Percentiles rank a stretch among this genome's conserved stretches.
Evolutionary conservation across 2,888 invertebrate genomes (phyloP).

Genomic region (Zaprionus bogoriensis): DNA sequence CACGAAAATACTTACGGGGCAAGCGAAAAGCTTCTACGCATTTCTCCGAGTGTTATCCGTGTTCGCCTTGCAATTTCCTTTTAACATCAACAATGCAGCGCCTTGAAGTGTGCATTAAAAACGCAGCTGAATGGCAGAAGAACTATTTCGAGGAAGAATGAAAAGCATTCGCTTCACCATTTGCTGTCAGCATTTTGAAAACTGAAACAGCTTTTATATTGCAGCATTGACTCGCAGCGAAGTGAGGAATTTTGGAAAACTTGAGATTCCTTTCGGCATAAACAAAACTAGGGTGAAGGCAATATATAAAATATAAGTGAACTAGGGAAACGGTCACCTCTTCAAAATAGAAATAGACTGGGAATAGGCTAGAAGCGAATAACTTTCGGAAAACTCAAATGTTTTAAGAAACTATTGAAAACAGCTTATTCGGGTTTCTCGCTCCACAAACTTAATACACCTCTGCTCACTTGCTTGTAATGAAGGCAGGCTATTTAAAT

Average conservation of each 20-base stretch:
- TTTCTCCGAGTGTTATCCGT: neutral
- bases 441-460: too few species aligned
- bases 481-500: too few species aligned
- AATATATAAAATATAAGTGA: too few species aligned
- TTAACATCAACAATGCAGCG: constrained; percentile 16
- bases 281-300: too few species aligned
- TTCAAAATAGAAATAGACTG: too few species aligned
- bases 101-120: constrained; percentile 42
- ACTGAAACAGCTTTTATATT: neutral
- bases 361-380: too few species aligned
- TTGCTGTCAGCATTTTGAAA: neutral
- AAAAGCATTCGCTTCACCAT: neutral
- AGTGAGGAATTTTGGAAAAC: neutral
- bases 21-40: neutral
- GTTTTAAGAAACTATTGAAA: too few species aligned
- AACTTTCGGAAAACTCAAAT: too few species aligned
- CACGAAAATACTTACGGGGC: neutral
- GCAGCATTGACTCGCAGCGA: neutral
- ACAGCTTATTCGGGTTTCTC: too few species aligned
- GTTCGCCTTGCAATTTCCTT: constrained; percentile 18
- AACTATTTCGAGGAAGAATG: neutral
- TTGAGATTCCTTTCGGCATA: neutral
- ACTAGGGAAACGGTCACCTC: too few species aligned
- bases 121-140: neutral
- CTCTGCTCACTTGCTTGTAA: too few species aligned